Conservation (phyloP, 1,140 invertebrate genomes). For the Drosophila watanabei region DNA sequence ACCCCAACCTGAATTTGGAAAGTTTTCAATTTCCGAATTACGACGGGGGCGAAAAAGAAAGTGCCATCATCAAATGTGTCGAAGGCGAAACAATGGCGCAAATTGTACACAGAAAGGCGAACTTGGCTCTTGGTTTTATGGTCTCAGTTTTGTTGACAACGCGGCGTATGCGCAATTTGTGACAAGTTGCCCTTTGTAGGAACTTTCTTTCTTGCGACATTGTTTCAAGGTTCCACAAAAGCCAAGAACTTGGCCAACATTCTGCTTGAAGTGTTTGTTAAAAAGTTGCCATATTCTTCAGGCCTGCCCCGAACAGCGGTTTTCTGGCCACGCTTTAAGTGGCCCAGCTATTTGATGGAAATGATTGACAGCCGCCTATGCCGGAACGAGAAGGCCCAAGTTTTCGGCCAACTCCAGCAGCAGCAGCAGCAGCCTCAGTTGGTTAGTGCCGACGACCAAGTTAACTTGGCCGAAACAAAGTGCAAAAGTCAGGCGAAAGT, state of each 20-base stretch:
- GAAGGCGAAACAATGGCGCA: constrained; percentile 56
- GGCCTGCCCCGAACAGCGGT: constrained; percentile 11
- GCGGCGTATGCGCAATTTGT: constrained; percentile 62
- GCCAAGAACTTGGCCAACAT: constrained; percentile 43
- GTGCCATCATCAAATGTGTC: constrained; percentile 57
- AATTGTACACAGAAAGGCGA: constrained; percentile 45
- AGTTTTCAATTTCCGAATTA: constrained; percentile 50
- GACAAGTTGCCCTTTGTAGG: constrained; percentile 59
- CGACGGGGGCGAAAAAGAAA: constrained; percentile 28
- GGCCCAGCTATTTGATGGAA: constrained; percentile 42
- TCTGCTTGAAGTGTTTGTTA: constrained; percentile 54
- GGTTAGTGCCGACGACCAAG: constrained; percentile 21
- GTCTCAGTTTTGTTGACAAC: constrained; percentile 50
- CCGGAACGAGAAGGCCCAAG: constrained; percentile 18
- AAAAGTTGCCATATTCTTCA: constrained; percentile 25
- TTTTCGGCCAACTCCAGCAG: constrained; percentile 20
- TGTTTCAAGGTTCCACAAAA: constrained; percentile 45
- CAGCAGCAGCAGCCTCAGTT: constrained; percentile 14
- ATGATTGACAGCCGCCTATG: constrained; percentile 45
- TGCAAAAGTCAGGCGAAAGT: constrained; percentile 44
- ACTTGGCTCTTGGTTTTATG: constrained; percentile 56
- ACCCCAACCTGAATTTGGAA: constrained; percentile 55
- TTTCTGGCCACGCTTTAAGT: constrained; percentile 44
- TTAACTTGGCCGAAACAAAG: constrained; percentile 31
- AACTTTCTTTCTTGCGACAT: constrained; percentile 60